A percentile compares a stretch with the other conserved stretches of the same genome.
Evolutionary conservation across 2,797 vertebrate genomes (phyloP).

Genomic region (Syngnathus rostellatus): DNA sequence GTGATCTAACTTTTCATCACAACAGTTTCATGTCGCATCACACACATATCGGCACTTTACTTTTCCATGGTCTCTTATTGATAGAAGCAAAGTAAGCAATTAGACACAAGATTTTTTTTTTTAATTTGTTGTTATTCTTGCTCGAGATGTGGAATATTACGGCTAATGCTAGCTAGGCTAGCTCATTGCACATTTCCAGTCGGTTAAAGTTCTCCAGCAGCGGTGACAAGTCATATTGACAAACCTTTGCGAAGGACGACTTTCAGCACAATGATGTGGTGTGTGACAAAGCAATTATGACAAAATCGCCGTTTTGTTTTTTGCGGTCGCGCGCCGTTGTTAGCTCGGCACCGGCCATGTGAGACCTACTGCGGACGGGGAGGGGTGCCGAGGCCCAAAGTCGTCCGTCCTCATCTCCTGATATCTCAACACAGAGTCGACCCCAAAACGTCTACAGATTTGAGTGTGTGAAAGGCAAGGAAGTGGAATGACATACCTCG

Average conservation of each 20-base stretch:
- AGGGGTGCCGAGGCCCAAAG: slow-evolving; percentile 50
- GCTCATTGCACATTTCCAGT: neutral
- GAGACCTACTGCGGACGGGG: slow-evolving; percentile 34
- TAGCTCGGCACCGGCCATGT: slow-evolving; percentile 52
- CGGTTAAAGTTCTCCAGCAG: neutral
- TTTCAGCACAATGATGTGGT: neutral
- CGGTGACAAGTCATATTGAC: neutral
- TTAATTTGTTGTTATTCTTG: neutral
- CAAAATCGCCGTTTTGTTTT: neutral
- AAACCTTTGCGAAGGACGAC: neutral
- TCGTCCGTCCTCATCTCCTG: slow-evolving; percentile 26
- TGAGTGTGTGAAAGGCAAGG: accelerated
- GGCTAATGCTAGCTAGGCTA: slow-evolving; percentile 9
- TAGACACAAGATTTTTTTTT: neutral
- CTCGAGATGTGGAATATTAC: neutral
- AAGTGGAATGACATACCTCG: slow-evolving; percentile 48
- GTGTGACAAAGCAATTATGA: too few relatives aligned
- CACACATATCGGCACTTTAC: neutral
- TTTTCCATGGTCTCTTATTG: neutral
- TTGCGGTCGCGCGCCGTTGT: slow-evolving; percentile 4
- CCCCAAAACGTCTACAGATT: neutral
- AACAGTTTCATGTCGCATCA: too few relatives aligned
- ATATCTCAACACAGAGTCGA: neutral
- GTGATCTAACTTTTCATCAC: too few relatives aligned
- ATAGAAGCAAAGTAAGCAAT: neutral